phyloP scores from a whole-genome alignment of 2,113 vertebrate genomes.

The Tupaia chinensis region DNA sequence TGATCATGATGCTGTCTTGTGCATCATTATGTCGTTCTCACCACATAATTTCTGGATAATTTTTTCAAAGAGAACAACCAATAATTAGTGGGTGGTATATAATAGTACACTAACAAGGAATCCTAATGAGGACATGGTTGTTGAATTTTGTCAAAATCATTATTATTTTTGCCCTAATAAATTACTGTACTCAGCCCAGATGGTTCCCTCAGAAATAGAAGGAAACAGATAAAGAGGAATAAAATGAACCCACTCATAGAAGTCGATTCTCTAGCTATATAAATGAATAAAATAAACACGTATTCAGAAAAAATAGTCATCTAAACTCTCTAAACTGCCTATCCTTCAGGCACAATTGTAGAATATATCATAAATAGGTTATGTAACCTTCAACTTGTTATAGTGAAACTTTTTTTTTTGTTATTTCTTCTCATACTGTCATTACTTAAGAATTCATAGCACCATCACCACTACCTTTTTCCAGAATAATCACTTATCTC shows the following conservation, averaged over 20 bases:
- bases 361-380: not conserved
- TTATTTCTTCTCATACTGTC: not conserved
- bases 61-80: constrained; percentile 45
- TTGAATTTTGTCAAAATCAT: constrained; percentile 61
- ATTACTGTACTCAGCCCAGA: constrained; percentile 37
- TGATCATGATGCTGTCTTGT: not conserved
- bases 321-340: not conserved
- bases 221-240: constrained; percentile 1
- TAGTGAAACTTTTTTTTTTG: not conserved
- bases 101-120: constrained; percentile 45
- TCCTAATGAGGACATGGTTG: constrained; percentile 27
- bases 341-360: not conserved
- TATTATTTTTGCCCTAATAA: constrained; percentile 60
- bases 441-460: not conserved
- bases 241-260: not conserved
- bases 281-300: not conserved
- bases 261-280: not conserved
- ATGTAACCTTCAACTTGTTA: not conserved
- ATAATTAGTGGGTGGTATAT: constrained; percentile 9
- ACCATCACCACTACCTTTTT: not conserved
- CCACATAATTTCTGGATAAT: constrained; percentile 1
- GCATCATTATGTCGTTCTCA: not conserved
- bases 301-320: not conserved
- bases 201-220: constrained; percentile 23
- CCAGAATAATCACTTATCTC: not conserved